These are phyloP conservation scores for Ursus arctos DNA, from an alignment of 2,113 vertebrate species.

Conservation along the genomic window DNA sequence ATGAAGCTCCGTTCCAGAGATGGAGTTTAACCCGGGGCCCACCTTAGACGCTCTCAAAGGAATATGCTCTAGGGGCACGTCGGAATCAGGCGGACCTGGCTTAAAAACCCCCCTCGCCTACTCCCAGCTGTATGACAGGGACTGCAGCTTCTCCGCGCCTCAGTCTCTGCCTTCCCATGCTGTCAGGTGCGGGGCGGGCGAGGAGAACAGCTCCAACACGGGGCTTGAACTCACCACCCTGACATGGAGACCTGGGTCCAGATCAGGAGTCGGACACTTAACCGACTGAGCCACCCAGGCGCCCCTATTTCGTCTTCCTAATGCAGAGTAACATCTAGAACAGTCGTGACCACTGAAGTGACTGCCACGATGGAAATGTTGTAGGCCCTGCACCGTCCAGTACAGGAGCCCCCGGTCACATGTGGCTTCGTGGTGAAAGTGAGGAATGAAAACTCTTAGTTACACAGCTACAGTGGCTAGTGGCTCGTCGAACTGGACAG, in stretches of 20 bases:
- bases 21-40: neutral
- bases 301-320: neutral
- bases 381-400: too few species aligned
- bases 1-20: neutral
- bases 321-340: neutral
- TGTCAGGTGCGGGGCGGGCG: neutral
- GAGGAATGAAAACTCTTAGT: neutral
- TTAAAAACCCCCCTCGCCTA: neutral
- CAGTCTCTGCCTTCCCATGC: neutral
- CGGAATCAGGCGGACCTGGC: neutral
- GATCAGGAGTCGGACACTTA: neutral
- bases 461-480: neutral
- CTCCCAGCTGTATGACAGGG: neutral
- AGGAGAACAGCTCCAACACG: neutral
- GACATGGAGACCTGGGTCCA: neutral
- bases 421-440: neutral
- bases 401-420: accelerated
- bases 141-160: neutral
- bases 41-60: neutral
- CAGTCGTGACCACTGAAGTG: neutral
- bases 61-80: too few species aligned
- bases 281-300: neutral
- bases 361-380: neutral
- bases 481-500: neutral
- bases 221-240: neutral